These are phyloP conservation scores for Andrena bucephala DNA, from an alignment of 2,888 invertebrate species.

Conservation along the genomic window DNA sequence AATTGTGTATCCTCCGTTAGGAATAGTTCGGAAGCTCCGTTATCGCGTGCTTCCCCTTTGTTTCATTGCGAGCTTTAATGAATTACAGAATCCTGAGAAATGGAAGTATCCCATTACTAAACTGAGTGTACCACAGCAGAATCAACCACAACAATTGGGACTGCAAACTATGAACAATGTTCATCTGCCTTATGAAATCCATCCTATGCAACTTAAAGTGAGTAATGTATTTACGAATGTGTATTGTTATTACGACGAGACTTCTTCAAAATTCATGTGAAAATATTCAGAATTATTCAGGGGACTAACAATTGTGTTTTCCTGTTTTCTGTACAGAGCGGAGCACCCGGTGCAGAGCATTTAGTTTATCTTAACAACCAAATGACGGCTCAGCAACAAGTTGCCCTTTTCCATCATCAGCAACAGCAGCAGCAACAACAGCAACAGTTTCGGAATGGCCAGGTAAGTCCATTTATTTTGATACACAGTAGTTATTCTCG, in stretches of 20 bases:
- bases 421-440: conserved; percentile 86
- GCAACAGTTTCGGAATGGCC: conserved; percentile 85
- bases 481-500: too few relatives aligned
- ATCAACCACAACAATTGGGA: conserved; percentile 87
- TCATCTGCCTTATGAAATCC: conserved; percentile 83
- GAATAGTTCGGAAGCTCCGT: not conserved
- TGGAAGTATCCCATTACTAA: conserved; percentile 90
- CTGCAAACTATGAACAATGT: conserved; percentile 86
- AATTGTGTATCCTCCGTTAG: not conserved
- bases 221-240: conserved; percentile 40
- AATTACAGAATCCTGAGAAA: conserved; percentile 93
- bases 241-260: not conserved
- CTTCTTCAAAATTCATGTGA: not conserved
- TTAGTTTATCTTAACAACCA: conserved; percentile 85
- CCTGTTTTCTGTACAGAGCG: conserved; percentile 84
- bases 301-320: conserved; percentile 13
- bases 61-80: conserved; percentile 50
- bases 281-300: too few relatives aligned
- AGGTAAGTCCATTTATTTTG: conserved; percentile 76
- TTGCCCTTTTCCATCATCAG: conserved; percentile 83
- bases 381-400: conserved; percentile 84
- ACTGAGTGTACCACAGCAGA: conserved; percentile 86
- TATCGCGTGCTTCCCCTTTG: conserved; percentile 25
- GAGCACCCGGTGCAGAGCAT: conserved; percentile 87
- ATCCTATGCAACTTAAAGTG: conserved; percentile 84